Conservation (phyloP, 2,113 vertebrate genomes). For the Gasterosteus aculeatus region DNA sequence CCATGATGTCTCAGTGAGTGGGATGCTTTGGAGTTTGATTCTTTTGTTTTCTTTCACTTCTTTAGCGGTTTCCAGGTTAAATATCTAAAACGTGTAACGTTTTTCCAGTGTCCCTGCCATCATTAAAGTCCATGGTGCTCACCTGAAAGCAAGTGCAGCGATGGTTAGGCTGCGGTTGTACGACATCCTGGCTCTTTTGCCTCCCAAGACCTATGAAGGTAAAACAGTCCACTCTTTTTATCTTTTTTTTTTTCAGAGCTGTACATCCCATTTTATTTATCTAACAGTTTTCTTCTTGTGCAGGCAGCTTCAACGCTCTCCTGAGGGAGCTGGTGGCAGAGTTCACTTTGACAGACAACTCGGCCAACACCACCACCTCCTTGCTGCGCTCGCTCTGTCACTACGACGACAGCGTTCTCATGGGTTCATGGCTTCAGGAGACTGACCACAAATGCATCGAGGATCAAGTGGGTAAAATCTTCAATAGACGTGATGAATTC, state of each 20-base stretch:
- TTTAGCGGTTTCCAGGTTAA: background rate
- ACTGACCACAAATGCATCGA: conserved; percentile 99
- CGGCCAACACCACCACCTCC: conserved; percentile 97
- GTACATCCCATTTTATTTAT: background rate
- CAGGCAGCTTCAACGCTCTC: conserved; percentile 95
- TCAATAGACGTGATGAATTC: background rate
- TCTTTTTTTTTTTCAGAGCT: background rate
- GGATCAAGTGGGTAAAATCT: conserved; percentile 87
- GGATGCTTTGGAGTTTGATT: background rate
- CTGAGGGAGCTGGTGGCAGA: conserved; percentile 96
- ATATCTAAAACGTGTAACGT: background rate
- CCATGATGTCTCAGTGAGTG: conserved; percentile 99
- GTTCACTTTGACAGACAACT: conserved; percentile 98
- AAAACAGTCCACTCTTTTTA: conserved; percentile 28
- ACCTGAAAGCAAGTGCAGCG: conserved; percentile 97
- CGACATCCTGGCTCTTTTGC: conserved; percentile 96
- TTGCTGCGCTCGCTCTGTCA: conserved; percentile 96
- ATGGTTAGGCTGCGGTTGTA: conserved; percentile 98
- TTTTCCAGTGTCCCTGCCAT: conserved; percentile 91
- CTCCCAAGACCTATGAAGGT: conserved; percentile 99
- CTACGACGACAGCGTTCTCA: conserved; percentile 97
- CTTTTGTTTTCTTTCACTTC: background rate
- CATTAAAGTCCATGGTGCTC: conserved; percentile 95
- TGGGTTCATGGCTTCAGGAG: conserved; percentile 99
- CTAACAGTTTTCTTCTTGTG: background rate